Evolutionary conservation across 2,888 invertebrate genomes (phyloP).

Genomic region (Cryptocephalus moraei): DNA sequence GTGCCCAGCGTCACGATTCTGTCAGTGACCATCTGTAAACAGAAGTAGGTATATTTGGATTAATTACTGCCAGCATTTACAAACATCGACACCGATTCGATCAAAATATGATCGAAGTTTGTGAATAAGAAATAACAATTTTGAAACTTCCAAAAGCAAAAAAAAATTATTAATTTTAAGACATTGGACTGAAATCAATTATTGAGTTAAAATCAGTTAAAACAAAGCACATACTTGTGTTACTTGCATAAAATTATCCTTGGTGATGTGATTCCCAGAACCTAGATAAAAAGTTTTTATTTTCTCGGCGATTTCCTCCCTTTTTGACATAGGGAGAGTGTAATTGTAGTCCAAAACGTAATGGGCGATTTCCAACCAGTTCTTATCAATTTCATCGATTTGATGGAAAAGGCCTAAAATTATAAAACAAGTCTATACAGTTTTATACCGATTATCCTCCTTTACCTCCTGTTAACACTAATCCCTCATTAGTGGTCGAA

Average conservation of each 20-base stretch:
- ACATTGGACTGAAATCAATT: too few relatives aligned
- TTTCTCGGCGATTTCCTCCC: constrained; percentile 16
- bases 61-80: too few relatives aligned
- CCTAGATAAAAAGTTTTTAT: constrained; percentile 24
- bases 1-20: constrained; percentile 41
- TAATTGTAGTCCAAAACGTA: constrained; percentile 22
- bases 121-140: too few relatives aligned
- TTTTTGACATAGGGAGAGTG: constrained; percentile 15
- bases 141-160: too few relatives aligned
- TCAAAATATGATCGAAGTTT: too few relatives aligned
- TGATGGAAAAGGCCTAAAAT: background rate
- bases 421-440: background rate
- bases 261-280: constrained; percentile 11
- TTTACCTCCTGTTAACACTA: constrained; percentile 57
- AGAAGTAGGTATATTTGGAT: background rate
- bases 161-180: too few relatives aligned
- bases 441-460: background rate
- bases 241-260: constrained; percentile 17
- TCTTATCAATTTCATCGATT: constrained; percentile 29
- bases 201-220: background rate
- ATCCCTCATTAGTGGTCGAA: constrained; percentile 60
- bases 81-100: too few relatives aligned
- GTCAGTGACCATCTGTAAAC: constrained; percentile 48
- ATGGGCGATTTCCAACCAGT: constrained; percentile 22
- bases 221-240: constrained; percentile 17